Evolutionary conservation across 2,797 vertebrate species (phyloP), one percentile per base, ranked within the genome.

Genomic region (Cynodonichthys magdalenae): DNA sequence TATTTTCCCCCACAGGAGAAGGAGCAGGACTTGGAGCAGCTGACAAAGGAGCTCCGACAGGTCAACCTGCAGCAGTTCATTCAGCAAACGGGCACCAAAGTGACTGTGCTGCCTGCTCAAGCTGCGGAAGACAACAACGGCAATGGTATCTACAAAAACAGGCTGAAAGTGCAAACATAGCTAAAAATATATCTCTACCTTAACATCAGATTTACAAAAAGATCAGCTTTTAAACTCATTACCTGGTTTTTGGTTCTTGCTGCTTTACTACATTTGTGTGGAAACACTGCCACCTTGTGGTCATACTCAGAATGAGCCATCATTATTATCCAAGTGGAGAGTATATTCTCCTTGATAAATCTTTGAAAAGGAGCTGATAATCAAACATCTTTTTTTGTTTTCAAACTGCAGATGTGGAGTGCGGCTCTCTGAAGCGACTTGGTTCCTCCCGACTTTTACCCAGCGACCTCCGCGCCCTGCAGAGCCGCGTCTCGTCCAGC

Each of bases 31-130:
- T 92, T 99, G 86, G 95, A 99, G 74, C 96, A 95, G 82, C 77
- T 99, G 90, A 99, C 96, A 0, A 98, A 97, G 88, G 96, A 99
- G 89, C 92, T 99, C 27, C 91, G 97, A 48, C 97, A 98, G 80
- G 97, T 99, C 71, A 98, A 99, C 75, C 95, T 99, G 59, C 97
- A 99, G 71, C 96, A 99, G 87, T 99, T 99, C 81, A 98, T 99
- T 84, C 96, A 96, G 87, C 96, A 99, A 75, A 99, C 97, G 0
- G 97, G 97, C 44, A 97, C 96, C 0, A 98, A 97, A 88, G 96
- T 99, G 58, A 97, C 96, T 0, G 96, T 98, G 54, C 87, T 98
- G 68, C 96, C 96, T 0, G 96, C 96, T 2, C 95, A 96, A 36
- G 93, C 94, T 2, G 52, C 76, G 0, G 85, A 90, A 57, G 95